Conservation (phyloP, 2,113 vertebrate genomes). For the Toxostoma redivivum region DNA sequence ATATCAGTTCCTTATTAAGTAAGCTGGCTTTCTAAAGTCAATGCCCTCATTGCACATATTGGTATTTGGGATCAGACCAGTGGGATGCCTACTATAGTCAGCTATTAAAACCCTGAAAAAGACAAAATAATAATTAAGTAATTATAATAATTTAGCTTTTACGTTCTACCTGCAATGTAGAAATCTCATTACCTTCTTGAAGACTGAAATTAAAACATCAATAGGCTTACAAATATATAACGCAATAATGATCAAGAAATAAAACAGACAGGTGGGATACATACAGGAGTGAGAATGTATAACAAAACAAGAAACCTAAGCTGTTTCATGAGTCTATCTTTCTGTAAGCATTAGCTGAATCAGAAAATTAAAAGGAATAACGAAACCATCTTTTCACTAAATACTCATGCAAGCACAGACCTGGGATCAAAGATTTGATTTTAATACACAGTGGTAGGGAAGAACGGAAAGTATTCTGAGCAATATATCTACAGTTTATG, state of each 20-base stretch:
- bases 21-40: background rate
- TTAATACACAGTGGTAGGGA: background rate
- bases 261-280: background rate
- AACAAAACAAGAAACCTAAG: background rate
- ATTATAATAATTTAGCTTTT: background rate
- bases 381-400: background rate
- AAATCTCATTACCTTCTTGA: background rate
- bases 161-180: background rate
- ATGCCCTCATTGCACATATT: background rate
- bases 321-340: background rate
- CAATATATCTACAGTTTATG: background rate
- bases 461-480: background rate
- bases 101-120: background rate
- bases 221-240: background rate
- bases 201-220: background rate
- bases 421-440: constrained; percentile 1
- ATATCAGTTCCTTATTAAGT: background rate
- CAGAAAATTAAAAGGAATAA: constrained; percentile 14
- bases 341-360: background rate
- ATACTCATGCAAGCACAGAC: background rate
- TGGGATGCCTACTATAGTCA: background rate
- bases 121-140: background rate
- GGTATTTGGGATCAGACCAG: background rate
- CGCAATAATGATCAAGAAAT: background rate
- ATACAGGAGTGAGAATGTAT: background rate